Evolutionary conservation across 2,113 vertebrate species (phyloP).

Genomic region (Speoplatyrhinus poulsoni): DNA sequence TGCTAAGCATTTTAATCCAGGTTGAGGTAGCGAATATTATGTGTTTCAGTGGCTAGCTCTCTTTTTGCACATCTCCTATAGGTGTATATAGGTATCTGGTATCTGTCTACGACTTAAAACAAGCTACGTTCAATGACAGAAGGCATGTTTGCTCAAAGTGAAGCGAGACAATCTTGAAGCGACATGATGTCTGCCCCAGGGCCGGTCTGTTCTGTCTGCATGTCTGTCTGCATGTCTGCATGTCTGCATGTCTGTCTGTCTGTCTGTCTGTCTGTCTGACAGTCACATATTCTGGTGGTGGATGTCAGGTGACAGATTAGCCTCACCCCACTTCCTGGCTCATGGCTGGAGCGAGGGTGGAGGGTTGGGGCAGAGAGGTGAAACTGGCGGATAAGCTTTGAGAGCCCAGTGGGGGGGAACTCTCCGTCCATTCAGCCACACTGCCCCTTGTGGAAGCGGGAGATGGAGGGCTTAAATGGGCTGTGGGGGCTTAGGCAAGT

Average conservation of each 20-base stretch:
- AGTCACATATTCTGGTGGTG: neutral
- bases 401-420: slow-evolving; percentile 7
- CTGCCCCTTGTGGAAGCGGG: slow-evolving; percentile 8
- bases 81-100: no score
- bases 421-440: slow-evolving; percentile 19
- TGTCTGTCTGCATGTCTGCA: no score
- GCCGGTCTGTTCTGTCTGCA: neutral
- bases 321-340: slow-evolving; percentile 41
- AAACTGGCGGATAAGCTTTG: slow-evolving; percentile 38
- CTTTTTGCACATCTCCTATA: no score
- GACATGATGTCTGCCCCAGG: slow-evolving; percentile 5
- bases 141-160: no score
- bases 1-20: no score
- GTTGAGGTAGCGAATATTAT: no score
- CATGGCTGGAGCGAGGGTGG: neutral
- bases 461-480: slow-evolving; percentile 12
- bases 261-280: neutral
- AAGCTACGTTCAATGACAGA: no score
- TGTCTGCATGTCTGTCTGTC: no score
- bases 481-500: slow-evolving; percentile 7
- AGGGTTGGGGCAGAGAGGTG: slow-evolving; percentile 13
- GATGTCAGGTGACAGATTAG: slow-evolving; percentile 45
- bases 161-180: slow-evolving; percentile 6
- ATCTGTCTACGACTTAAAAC: no score
- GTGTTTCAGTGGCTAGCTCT: no score